Evolutionary conservation across 2,113 vertebrate genomes (phyloP), one percentile per base, ranked within the genome.

Genomic region (Hippolais icterina): DNA sequence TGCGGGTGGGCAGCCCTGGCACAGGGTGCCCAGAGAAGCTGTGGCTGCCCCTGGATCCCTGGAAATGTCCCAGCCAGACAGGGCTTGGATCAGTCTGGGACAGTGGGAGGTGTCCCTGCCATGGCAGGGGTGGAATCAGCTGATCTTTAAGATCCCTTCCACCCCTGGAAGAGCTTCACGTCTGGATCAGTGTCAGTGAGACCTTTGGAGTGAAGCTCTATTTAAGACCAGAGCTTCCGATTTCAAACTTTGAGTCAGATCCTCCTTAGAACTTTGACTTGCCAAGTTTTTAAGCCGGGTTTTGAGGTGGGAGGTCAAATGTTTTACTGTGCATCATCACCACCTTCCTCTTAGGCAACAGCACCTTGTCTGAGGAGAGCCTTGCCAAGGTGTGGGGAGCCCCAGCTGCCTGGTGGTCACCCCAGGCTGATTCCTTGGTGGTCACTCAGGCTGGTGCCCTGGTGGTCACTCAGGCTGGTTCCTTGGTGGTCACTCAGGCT

Each of bases 261-360:
- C 52, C 2, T 25, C 37, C 25, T 37, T 44, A 18, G 61, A 71
- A 28, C 56, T 61, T 53, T 5, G 47, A 10, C 74, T 39, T 15
- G 61, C 83, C 82, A 24, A 29, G 60, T 25, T n/a, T 54, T 39
- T 23, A 27, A 54, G 39, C 27, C 23, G 15, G 61, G 14, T 24
- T 59, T 82, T 78, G 33, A 33, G 42, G 60, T 2, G 2, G 6
- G n/a, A 56, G 18, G 37, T 70, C 33, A 39, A 39, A 3, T 1
- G 13, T 59, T 72, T n/a, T 8, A 1, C 47, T 27, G 0, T 1
- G 17, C 20, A 5, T 35, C 4, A 2, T 8, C 22, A 1, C 14
- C 33, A n/a, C 42, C 50, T 59, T 6, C 66, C 35, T 37, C 52
- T 71, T 22, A 0, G 0, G 2, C 28, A 16, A 4, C 15, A 4